Percentiles rank a stretch among this genome's conserved stretches.
These are phyloP conservation scores for Malurus cyaneus DNA, from an alignment of 2,113 vertebrate genomes.

Conservation along the genomic window DNA sequence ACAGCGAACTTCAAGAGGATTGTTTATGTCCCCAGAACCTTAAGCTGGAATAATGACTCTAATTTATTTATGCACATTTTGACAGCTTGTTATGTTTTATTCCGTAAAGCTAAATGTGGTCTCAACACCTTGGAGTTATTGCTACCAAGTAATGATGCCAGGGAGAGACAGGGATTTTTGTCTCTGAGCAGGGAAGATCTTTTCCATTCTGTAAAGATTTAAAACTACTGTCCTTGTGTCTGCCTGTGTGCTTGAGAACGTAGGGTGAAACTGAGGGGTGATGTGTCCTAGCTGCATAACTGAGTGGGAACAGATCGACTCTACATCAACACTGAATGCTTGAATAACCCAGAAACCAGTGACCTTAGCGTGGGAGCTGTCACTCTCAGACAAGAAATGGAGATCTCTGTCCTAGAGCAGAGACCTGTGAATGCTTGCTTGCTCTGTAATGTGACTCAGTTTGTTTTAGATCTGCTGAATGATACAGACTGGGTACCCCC, in stretches of 20 bases:
- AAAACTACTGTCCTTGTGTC: background rate
- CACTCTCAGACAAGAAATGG: background rate
- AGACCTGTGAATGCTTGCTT: background rate
- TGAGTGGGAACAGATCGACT: background rate
- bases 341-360: background rate
- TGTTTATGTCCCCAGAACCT: conserved; percentile 52
- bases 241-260: background rate
- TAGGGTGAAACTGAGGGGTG: background rate
- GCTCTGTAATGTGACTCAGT: background rate
- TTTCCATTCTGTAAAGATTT: background rate
- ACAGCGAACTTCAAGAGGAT: conserved; percentile 37
- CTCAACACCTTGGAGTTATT: conserved; percentile 30
- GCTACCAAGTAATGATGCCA: background rate
- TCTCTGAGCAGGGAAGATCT: background rate
- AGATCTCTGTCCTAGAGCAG: background rate
- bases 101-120: conserved; percentile 18
- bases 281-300: background rate
- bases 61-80: conserved; percentile 58
- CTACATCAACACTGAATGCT: background rate
- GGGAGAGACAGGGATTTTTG: background rate
- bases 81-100: conserved; percentile 57
- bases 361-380: background rate
- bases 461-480: background rate
- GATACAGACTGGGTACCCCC: background rate
- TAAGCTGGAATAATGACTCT: conserved; percentile 49